Evolutionary conservation across 2,888 invertebrate species (phyloP), one percentile per base, ranked within the genome.

Genomic region (Emesis russula): DNA sequence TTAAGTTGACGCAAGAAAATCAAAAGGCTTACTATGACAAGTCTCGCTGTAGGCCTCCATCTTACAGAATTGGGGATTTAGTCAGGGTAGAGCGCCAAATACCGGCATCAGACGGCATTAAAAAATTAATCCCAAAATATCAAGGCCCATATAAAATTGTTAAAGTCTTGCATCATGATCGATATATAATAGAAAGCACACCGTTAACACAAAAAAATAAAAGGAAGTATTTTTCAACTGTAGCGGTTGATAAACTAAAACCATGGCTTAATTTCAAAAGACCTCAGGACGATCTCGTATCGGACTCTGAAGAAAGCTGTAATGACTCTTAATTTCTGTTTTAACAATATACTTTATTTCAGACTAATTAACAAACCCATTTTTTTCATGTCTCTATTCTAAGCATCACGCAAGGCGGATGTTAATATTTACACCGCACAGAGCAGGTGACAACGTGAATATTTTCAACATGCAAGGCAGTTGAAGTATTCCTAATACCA

Each of bases 91-190:
- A 90, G 81, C 82, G 90, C 18, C 88, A 92, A 9, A 82, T 92
- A 0, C 86, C 86, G 1, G 71, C 83, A 15, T 90, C 92, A 38
- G 93, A 91, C 7, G 53, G 88, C 41, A 89, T 90, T 18, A 82
- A 91, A 79, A 92, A 93, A 85, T 44, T 92, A 11, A 85, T 89
- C 0, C 48, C 66, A 9, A 92, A 89, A 76, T 90, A 74, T 85
- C 90, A 92, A 58, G 93, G 92, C 4, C 93, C 91, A 3, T 88
- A 92, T 71, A 86, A 90, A 4, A 83, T 93, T 48, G 7, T 89
- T 18, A 88, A 90, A 83, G 31, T 86, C 6, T 58, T 88, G 18
- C 53, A 58, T 1, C 80, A 90, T 44, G 81, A 88, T 36, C 77
- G 86, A 58, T 88, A 41, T 73, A 3, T 88, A 2, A 53, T 53